These are phyloP conservation scores for Xestoiulus laeticollis DNA, from an alignment of 2,888 invertebrate genomes.

Conservation along the genomic window DNA sequence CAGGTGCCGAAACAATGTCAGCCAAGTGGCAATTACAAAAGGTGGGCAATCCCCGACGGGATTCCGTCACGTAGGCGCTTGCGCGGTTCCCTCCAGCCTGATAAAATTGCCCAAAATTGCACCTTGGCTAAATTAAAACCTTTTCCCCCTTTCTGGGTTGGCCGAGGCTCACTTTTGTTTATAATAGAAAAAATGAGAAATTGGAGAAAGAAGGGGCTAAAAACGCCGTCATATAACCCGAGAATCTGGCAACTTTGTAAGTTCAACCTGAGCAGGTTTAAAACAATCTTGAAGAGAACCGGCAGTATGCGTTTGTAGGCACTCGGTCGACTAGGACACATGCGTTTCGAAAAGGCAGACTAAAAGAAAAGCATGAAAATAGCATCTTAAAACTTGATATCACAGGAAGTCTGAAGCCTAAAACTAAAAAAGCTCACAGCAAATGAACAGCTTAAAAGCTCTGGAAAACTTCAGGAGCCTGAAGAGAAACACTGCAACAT, in stretches of 20 bases:
- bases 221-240: neutral
- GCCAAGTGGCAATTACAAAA: neutral
- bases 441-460: too few species aligned
- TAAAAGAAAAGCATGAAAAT: too few species aligned
- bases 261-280: neutral
- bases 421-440: too few species aligned
- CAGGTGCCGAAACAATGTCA: constrained; percentile 29
- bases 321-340: neutral
- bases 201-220: neutral
- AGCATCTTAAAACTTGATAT: too few species aligned
- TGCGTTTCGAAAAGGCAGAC: too few species aligned
- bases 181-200: neutral
- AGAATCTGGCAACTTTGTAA: neutral
- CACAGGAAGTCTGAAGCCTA: too few species aligned
- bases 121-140: neutral
- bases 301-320: neutral
- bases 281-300: neutral
- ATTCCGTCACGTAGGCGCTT: constrained; percentile 7
- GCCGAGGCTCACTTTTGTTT: neutral
- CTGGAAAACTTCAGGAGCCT: too few species aligned
- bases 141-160: neutral
- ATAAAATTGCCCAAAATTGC: neutral
- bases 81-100: neutral
- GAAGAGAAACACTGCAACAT: too few species aligned
- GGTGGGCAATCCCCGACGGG: neutral